Evolutionary conservation across 2,113 vertebrate species (phyloP).

Genomic region (Prolemur simus): DNA sequence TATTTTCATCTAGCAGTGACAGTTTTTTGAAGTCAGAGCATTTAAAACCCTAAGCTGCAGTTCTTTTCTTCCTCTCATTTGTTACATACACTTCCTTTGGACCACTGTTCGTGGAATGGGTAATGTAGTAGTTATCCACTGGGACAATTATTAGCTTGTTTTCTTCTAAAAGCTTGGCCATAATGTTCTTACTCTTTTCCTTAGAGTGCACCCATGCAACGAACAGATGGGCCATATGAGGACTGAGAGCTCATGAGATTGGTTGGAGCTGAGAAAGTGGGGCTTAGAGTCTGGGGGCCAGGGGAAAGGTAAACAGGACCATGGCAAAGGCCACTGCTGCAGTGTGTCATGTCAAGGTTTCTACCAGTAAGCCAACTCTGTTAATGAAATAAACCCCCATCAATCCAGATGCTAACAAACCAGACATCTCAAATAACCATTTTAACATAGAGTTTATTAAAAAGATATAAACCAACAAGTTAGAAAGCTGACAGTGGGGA

Average conservation of each 20-base stretch:
- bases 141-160: constrained; percentile 47
- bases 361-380: not conserved
- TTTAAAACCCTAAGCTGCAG: not conserved
- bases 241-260: not conserved
- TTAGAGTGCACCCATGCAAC: not conserved
- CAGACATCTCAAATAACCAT: not conserved
- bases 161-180: constrained; percentile 26
- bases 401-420: not conserved
- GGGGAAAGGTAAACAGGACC: not conserved
- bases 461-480: not conserved
- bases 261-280: not conserved
- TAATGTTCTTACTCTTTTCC: constrained; percentile 46
- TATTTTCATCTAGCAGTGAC: not conserved
- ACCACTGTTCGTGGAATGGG: not conserved
- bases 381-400: not conserved
- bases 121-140: not conserved
- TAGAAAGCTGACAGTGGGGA: not conserved
- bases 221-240: not conserved
- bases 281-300: not conserved
- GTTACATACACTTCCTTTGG: not conserved
- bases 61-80: constrained; percentile 13
- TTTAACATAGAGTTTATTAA: not conserved
- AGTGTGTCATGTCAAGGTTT: not conserved
- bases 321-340: not conserved
- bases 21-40: not conserved